Base-by-base conservation (phyloP, 2,888 invertebrate species). In the Unio delphinus region DNA sequence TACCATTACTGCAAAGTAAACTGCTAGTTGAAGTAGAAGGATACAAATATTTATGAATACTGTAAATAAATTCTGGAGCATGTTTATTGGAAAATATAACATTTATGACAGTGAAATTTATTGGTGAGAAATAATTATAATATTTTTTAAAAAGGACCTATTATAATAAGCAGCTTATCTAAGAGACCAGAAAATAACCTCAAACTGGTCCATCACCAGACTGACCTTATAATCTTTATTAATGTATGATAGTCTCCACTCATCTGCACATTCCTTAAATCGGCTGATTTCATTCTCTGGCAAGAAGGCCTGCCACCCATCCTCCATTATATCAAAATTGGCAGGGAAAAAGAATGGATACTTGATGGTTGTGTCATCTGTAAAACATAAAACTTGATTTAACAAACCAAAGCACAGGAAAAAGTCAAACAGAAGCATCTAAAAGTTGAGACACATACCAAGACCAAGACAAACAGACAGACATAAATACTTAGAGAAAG, bases 341-440 rank as follows among this genome's bases (percentile, higher is more conserved):
- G 97, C 96, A 80, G 95, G 94, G 90, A 96, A 97, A 91, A 96
- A 98, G 90, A 98, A 98, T n/a, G 99, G 97, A 90, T 98, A 98
- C 81, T 95, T 94, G 73, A 95, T 92, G 61, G 91, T 91, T 61
- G 94, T 93, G 82, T 96, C 95, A 78, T 93, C 94, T 92, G 84
- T 18, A 83, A 81, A 61, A 61, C 30, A 69, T 57, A 67, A 62
- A 54, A 23, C 56, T 55, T 60, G 18, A 64, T n/a, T 23, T 17
- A 55, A 30, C 18, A 18, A 59, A 30, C 59, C 34, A 55, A 17
- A 57, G 30, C 23, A 26, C 20, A 23, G 23, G 7, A 45, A 15
- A 15, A 45, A 45, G 15, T 45, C 3, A 45, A 45, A 45, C 3
- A 45, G 23, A 5, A 20, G 20, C 6, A 45, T 34, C 28, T 30